Conservation (phyloP, 2,888 invertebrate genomes). For the Phanerotoma sp. region DNA sequence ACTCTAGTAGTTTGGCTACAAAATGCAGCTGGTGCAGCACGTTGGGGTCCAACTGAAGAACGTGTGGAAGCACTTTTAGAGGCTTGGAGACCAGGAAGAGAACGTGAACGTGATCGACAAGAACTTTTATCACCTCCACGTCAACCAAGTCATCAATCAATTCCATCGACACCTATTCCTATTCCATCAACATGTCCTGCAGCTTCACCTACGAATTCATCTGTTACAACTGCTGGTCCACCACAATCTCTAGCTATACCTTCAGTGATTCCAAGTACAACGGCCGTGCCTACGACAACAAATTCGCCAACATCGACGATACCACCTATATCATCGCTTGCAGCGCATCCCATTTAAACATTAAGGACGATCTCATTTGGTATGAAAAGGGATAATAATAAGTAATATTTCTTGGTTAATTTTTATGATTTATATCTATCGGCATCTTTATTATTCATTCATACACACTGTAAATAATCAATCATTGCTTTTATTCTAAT, state of each 20-base stretch:
- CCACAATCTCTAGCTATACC: slow-evolving; percentile 10
- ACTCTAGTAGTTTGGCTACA: slow-evolving; percentile 95
- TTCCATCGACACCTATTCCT: slow-evolving; percentile 48
- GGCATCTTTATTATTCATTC: background rate
- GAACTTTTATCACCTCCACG: slow-evolving; percentile 68
- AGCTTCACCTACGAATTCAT: slow-evolving; percentile 40
- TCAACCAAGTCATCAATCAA: slow-evolving; percentile 56
- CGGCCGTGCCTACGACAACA: slow-evolving; percentile 29
- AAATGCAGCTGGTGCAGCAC: slow-evolving; percentile 84
- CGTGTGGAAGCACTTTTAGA: slow-evolving; percentile 84
- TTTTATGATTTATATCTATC: slow-evolving; percentile 14
- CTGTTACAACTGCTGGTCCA: slow-evolving; percentile 18
- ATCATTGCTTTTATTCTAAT: no score
- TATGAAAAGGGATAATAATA: slow-evolving; percentile 16
- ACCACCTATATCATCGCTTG: slow-evolving; percentile 30
- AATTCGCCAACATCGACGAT: slow-evolving; percentile 28
- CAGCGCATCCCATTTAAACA: slow-evolving; percentile 38
- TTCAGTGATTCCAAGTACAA: slow-evolving; percentile 8
- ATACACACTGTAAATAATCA: background rate
- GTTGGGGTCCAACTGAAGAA: slow-evolving; percentile 93
- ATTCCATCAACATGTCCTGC: slow-evolving; percentile 40
- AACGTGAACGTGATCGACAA: slow-evolving; percentile 73
- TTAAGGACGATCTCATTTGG: slow-evolving; percentile 18
- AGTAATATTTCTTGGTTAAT: slow-evolving; percentile 28
- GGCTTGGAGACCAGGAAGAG: slow-evolving; percentile 81